Conservation (phyloP, 2,113 vertebrate species). For the Tyto alba region DNA sequence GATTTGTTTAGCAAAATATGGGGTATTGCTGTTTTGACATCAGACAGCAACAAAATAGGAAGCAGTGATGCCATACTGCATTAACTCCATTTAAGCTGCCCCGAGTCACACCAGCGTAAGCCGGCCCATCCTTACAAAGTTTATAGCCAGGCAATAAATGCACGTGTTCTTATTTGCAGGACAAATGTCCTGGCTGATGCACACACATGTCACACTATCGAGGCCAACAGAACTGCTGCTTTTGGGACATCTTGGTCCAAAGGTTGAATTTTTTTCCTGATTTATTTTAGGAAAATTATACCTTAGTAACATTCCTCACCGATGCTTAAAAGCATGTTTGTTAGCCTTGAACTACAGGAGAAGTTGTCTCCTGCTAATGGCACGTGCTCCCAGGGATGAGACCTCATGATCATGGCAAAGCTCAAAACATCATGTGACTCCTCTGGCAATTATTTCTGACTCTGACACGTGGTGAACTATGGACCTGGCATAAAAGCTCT, state of each 20-base stretch:
- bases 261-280: background rate
- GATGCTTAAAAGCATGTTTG: background rate
- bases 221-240: background rate
- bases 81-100: background rate
- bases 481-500: background rate
- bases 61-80: background rate
- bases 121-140: background rate
- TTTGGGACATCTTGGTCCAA: background rate
- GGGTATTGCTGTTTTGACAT: background rate
- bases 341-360: background rate
- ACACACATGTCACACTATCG: background rate
- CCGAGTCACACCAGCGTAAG: background rate
- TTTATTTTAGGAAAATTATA: background rate
- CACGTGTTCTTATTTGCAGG: background rate
- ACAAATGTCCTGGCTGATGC: background rate
- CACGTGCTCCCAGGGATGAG: background rate
- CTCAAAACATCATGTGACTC: rapidly evolving
- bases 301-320: background rate
- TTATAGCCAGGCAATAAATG: background rate
- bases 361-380: background rate
- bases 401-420: background rate
- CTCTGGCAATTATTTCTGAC: background rate
- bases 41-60: background rate
- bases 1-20: background rate
- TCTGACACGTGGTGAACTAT: rapidly evolving